Percentiles rank a stretch among this genome's conserved stretches.
Conservation (phyloP, 2,113 vertebrate genomes). For the Coreoperca whiteheadi region DNA sequence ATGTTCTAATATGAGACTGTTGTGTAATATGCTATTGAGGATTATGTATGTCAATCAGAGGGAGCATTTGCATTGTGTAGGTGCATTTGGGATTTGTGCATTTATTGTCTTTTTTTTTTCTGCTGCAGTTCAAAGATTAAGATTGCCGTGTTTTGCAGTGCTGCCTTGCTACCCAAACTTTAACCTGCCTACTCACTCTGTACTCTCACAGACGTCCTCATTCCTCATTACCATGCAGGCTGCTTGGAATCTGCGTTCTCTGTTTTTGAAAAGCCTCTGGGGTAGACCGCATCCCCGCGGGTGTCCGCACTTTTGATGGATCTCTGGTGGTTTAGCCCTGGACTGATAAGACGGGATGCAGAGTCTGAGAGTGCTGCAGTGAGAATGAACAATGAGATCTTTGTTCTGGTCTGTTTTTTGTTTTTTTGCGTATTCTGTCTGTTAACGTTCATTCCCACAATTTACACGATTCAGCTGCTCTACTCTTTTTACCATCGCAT, state of each 20-base stretch:
- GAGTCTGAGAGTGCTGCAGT: conserved; percentile 2
- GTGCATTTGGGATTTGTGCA: not conserved
- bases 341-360: conserved; percentile 21
- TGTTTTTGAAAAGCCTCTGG: not conserved
- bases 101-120: not conserved
- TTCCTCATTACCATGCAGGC: conserved; percentile 42
- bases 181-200: conserved; percentile 62
- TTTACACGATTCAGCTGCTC: not conserved
- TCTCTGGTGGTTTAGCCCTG: conserved; percentile 34
- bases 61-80: not conserved
- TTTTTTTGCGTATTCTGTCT: not conserved
- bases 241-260: conserved; percentile 28
- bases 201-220: conserved; percentile 31
- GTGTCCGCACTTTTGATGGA: conserved; percentile 5
- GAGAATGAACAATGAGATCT: conserved; percentile 29
- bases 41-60: not conserved
- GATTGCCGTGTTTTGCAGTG: not conserved
- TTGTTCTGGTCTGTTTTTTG: conserved; percentile 8
- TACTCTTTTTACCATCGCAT: not conserved
- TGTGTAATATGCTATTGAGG: not conserved
- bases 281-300: conserved; percentile 2
- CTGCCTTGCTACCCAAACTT: not conserved
- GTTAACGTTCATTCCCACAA: not conserved
- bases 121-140: not conserved
- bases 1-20: not conserved